phyloP scores from a whole-genome alignment of 2,888 invertebrate species.

The Parnassius apollo region DNA sequence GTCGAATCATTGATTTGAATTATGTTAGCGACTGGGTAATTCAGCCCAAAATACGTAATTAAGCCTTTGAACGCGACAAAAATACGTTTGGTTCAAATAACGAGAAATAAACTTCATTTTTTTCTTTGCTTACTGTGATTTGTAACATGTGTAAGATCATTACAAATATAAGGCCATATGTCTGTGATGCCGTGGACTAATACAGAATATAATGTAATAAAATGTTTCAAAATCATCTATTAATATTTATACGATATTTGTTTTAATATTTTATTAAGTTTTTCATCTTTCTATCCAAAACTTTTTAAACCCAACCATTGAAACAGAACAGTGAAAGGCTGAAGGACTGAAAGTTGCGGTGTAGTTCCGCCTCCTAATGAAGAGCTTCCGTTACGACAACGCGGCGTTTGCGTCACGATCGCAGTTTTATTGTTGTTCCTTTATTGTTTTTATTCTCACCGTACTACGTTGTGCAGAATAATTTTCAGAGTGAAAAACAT shows the following conservation, averaged over 20 bases:
- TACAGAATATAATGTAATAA: background rate
- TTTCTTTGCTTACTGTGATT: background rate
- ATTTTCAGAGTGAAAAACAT: background rate
- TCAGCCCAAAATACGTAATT: background rate
- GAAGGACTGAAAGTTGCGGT: constrained; percentile 20
- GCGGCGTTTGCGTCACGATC: constrained; percentile 27
- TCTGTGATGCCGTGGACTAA: background rate
- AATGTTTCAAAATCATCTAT: background rate
- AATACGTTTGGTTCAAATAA: background rate
- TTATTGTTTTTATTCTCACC: constrained; percentile 25
- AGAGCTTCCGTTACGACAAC: constrained; percentile 34
- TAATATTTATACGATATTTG: background rate
- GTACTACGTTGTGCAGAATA: constrained; percentile 3
- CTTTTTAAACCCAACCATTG: constrained; percentile 11
- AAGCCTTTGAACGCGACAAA: background rate
- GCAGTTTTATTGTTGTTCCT: constrained; percentile 27
- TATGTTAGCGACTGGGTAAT: background rate
- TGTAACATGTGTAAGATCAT: background rate
- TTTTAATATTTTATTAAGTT: background rate
- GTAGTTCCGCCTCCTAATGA: constrained; percentile 37
- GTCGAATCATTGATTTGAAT: background rate
- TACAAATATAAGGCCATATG: background rate
- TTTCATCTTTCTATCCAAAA: background rate
- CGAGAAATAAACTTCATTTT: background rate
- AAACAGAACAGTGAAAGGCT: constrained; percentile 9